Percentiles rank a stretch among this genome's conserved stretches.
Evolutionary conservation across 2,797 vertebrate genomes (phyloP).

Genomic region (Ctenochaetus hawaiiensis): DNA sequence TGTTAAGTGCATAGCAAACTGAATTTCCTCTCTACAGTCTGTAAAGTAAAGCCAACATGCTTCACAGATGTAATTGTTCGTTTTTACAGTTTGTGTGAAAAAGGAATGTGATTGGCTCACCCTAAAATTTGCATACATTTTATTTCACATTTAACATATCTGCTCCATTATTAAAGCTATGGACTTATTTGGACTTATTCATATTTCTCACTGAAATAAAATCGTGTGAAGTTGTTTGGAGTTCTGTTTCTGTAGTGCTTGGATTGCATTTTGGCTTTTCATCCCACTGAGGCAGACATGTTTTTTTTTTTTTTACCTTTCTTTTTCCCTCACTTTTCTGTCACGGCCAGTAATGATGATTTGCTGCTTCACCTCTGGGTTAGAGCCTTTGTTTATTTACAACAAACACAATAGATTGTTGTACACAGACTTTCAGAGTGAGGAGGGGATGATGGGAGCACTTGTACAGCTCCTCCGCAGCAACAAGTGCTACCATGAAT

Average conservation of each 20-base stretch:
- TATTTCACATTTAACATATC: slow-evolving; percentile 1
- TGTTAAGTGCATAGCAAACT: background rate
- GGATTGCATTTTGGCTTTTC: background rate
- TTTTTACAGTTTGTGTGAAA: background rate
- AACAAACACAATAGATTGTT: slow-evolving; percentile 11
- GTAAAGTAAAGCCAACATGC: background rate
- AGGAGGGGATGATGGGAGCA: background rate
- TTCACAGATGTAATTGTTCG: background rate
- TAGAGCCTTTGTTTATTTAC: background rate
- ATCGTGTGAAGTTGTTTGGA: background rate
- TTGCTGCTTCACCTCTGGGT: background rate
- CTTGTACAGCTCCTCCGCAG: background rate
- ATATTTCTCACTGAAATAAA: background rate
- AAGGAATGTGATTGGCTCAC: background rate
- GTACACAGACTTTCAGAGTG: background rate
- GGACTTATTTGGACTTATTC: background rate
- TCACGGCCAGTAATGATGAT: background rate
- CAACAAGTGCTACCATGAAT: background rate
- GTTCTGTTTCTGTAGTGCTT: background rate
- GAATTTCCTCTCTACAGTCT: background rate
- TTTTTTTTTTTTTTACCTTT: background rate
- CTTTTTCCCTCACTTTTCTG: background rate
- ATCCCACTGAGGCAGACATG: background rate
- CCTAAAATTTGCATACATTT: slow-evolving; percentile 24
- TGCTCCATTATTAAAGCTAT: background rate